Percentiles rank a stretch among this genome's conserved stretches.
Conservation (phyloP, 92 coral and sea anemone genomes). For the Actinernus sp. region DNA sequence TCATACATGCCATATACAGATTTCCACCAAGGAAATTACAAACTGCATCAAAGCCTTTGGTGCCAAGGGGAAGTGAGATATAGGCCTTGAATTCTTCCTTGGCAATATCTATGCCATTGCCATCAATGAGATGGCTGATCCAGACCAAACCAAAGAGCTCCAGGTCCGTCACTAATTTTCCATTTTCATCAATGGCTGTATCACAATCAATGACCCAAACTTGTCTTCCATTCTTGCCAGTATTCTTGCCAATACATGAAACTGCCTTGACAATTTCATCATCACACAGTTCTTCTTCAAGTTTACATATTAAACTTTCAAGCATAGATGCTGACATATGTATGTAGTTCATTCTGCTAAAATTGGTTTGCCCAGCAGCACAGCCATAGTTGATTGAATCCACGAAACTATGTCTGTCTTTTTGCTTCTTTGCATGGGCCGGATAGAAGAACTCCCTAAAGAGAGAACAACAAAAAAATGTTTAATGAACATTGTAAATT, state of each 20-base stretch:
- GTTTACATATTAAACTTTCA: constrained; percentile 9
- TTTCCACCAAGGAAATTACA: constrained; percentile 43
- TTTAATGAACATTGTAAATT: too few relatives aligned
- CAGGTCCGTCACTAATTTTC: constrained; percentile 2
- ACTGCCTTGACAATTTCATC: constrained; percentile 43
- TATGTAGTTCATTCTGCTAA: background rate
- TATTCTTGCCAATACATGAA: constrained; percentile 21
- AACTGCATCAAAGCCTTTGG: constrained; percentile 11
- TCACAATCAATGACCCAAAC: constrained; percentile 33
- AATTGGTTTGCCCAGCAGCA: background rate
- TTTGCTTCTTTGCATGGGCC: constrained; percentile 4
- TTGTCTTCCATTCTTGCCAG: background rate
- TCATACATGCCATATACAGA: background rate
- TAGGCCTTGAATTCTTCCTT: constrained; percentile 4
- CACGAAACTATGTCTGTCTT: constrained; percentile 4
- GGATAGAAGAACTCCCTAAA: constrained; percentile 31
- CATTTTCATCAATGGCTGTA: constrained; percentile 19
- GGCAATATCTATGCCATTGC: constrained; percentile 31
- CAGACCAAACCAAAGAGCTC: constrained; percentile 35
- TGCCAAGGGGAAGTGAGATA: constrained; percentile 26
- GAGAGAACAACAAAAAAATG: background rate
- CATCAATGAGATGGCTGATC: constrained; percentile 54
- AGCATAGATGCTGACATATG: constrained; percentile 17
- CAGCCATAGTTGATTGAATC: constrained; percentile 7
- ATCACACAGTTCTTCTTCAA: constrained; percentile 10